Conservation (phyloP, 2,797 vertebrate species). For the Cuniculus paca region DNA sequence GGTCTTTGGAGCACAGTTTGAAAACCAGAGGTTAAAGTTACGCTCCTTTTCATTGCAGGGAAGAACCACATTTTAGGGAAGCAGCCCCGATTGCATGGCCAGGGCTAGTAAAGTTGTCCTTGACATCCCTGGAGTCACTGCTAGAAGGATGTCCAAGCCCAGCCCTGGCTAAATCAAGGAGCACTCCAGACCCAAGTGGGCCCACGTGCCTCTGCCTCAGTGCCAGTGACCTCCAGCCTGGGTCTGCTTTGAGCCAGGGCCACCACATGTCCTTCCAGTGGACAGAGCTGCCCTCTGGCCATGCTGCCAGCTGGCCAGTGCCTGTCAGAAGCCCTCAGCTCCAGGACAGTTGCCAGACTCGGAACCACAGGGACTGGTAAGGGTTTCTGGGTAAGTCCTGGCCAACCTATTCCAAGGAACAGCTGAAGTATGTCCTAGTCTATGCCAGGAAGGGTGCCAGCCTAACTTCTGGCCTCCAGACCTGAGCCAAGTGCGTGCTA, state of each 20-base stretch:
- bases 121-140: constrained; percentile 7
- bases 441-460: constrained; percentile 59
- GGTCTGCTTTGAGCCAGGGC: constrained; percentile 61
- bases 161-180: background rate
- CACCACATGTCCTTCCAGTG: constrained; percentile 62
- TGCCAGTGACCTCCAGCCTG: constrained; percentile 66
- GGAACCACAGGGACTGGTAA: constrained; percentile 65
- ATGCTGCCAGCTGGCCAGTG: constrained; percentile 42
- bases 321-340: constrained; percentile 62
- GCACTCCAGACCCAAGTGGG: background rate
- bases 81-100: too few species aligned
- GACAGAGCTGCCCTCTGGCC: constrained; percentile 73
- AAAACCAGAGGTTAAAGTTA: background rate
- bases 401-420: constrained; percentile 69
- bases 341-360: constrained; percentile 67
- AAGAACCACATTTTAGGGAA: background rate
- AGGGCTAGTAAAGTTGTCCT: background rate
- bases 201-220: background rate
- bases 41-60: background rate
- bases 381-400: constrained; percentile 60
- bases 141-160: background rate
- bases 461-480: background rate
- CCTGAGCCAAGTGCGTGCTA: constrained; percentile 11
- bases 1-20: background rate
- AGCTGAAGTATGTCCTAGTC: constrained; percentile 67